Evolutionary conservation across 2,888 invertebrate species (phyloP).

Genomic region (Netelia virgata): DNA sequence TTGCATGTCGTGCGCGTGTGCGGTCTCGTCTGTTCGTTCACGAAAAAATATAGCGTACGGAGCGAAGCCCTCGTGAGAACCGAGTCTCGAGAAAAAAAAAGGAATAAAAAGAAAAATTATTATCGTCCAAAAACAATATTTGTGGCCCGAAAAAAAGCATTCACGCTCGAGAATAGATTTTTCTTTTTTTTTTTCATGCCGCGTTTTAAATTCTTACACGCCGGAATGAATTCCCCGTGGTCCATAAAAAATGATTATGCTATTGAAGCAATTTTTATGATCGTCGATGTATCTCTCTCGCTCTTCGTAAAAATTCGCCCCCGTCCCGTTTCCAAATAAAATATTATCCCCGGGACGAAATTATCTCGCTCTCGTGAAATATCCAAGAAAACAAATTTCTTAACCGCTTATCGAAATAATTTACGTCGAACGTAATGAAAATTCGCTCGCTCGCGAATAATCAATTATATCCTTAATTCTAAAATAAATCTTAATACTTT

Average conservation of each 20-base stretch:
- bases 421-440: not conserved
- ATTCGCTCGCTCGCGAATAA: conserved; percentile 14
- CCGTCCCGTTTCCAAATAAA: not conserved
- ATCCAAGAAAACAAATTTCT: not conserved
- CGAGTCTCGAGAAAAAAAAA: conserved; percentile 7
- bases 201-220: not conserved
- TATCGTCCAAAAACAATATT: not conserved
- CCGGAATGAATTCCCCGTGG: not conserved
- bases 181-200: not conserved
- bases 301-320: not conserved
- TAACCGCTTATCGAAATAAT: not conserved
- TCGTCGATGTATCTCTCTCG: not conserved
- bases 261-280: not conserved
- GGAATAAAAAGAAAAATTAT: not conserved
- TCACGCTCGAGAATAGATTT: not conserved
- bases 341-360: not conserved
- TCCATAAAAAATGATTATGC: not conserved
- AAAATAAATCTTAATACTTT: not conserved
- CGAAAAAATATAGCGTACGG: conserved; percentile 57
- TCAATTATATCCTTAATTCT: not conserved
- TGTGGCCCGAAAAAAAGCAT: not conserved
- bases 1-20: conserved; percentile 3
- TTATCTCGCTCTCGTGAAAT: not conserved
- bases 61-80: conserved; percentile 48
- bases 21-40: conserved; percentile 54